Evolutionary conservation across 2,888 invertebrate species (phyloP), one percentile per base, ranked within the genome.

Genomic region (Chorisops tibialis): DNA sequence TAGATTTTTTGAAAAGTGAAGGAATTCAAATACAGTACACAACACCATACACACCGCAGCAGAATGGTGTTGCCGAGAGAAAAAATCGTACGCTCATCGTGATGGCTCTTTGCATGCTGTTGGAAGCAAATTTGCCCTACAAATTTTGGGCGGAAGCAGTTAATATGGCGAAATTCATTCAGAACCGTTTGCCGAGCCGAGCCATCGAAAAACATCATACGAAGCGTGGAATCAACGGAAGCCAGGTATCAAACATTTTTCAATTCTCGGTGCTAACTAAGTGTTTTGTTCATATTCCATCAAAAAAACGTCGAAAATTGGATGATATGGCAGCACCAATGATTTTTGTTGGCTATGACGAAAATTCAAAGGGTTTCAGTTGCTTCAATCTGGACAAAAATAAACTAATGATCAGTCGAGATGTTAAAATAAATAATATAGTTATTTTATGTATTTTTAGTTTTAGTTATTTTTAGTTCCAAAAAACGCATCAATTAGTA

Each of bases 211-310:
- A 16, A 41, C 41, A 2, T n/a, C 41, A 16, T 41, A 11, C 12
- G 41, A 41, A 3, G 41, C 41, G 9, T 41, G 41, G 41, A 41
- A 16, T 14, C 9, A 12, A 2, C 41, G 41, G 16, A 41, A 41
- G 41, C n/a, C 41, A 12, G 41, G 2, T 2, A 3, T 1, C 2
- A 41, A 41, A 2, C 2, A 41, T 3, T 1, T 41, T 14, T 4
- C 4, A 39, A 11, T 39, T 6, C 11, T 39, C 11, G 41, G 68
- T 19, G n/a, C n/a, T n/a, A n/a, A 60, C 61, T 3, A 65, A 66
- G 59, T 66, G 66, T 47, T 68, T 64, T 47, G 67, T 65, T 38
- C 63, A 65, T 21, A 22, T 68, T 30, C 66, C 68, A 19, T 19
- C 59, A 16, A 63, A 59, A 59, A 67, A 65, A 49, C 45, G 67